Evolutionary conservation across 2,888 invertebrate genomes (phyloP), one percentile per base, ranked within the genome.

Genomic region (Formica aserva): DNA sequence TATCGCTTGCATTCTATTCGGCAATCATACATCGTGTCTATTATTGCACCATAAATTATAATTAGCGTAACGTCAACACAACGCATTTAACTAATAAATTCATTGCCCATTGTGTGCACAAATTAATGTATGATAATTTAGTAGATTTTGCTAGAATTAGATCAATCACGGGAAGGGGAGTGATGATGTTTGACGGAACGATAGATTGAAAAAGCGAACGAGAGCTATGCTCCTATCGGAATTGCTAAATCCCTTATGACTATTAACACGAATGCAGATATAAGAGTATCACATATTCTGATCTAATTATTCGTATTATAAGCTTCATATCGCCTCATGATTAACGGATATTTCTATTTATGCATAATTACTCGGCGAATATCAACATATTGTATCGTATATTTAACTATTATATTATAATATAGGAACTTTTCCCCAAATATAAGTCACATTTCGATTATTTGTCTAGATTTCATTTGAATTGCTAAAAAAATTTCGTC

Each of bases 1-100:
- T 29, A 32, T n/a, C 82, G 65, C 74, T 65, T 65, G 71, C 78
- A 74, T 63, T 60, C 65, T 45, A 82, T 57, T 29, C 66, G 74
- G 55, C 84, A 80, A 83, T 86, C 83, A 89, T 81, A 83, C 29
- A 60, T 57, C 60, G 57, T 55, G 82, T 86, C 88, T 86, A 90
- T 90, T 89, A 89, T 86, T 85, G 84, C 82, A 83, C 80, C 85
- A 90, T 89, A 90, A 89, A 90, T 90, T 89, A 82, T 89, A 90
- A 90, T 90, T 89, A 89, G 77, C 86, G 75, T 26, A 67, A 45
- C 67, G 75, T 72, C 89, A 84, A 89, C 85, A 88, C 85, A 80
- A 83, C 72, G 88, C 85, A 85, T 89, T 90, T 89, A 86, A 89
- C 88, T 90, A 90, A 90, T 90, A 90, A 89, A 90, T 90, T 90